Base-by-base conservation (phyloP, 2,797 vertebrate genomes). In the Fistularia commersonii region DNA sequence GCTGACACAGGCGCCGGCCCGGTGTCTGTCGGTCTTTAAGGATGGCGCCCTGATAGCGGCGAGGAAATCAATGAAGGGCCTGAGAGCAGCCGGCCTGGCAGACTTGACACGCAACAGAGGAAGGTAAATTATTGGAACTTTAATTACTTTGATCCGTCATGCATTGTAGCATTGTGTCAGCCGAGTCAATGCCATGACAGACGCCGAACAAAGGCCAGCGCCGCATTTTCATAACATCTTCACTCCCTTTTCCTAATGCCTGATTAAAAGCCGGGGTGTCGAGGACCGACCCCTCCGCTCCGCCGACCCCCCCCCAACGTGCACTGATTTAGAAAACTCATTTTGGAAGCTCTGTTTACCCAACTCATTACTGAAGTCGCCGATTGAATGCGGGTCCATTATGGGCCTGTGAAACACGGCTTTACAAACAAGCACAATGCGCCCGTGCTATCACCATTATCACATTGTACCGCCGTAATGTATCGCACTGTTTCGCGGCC, bases 71-170 rank as follows among this genome's bases (percentile, higher is more conserved):
- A 92, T 91, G 92, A 80, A 77, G 85, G 89, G 88, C 91, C 81
- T 56, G 70, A 87, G 87, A 70, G 81, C 85, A 75, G 86, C 84
- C 87, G 91, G 84, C 80, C 88, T 89, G 87, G 83, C 89, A 86
- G 87, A 86, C 81, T 88, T 93, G 91, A 92, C 90, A 91, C 77
- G 83, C 87, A 91, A 90, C 89, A 89, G 74, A 89, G 88, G 91
- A 94, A 95, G 92, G 92, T 95, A 93, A 94, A 93, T 93, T 91
- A 95, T 90, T 94, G 91, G 91, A 93, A 94, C 90, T 94, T 95
- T 95, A 95, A 95, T 95, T 95, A 95, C 91, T 92, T 93, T 93
- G 92, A 93, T 92, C 91, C 81, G 77, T 94, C 93, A 93, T 93
- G 92, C 91, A 90, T 92, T 85, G 88, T 91, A 91, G 90, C 89